Percentiles rank a stretch among this genome's conserved stretches.
phyloP scores from a whole-genome alignment of 2,888 invertebrate species.

The Blomia tropicalis region DNA sequence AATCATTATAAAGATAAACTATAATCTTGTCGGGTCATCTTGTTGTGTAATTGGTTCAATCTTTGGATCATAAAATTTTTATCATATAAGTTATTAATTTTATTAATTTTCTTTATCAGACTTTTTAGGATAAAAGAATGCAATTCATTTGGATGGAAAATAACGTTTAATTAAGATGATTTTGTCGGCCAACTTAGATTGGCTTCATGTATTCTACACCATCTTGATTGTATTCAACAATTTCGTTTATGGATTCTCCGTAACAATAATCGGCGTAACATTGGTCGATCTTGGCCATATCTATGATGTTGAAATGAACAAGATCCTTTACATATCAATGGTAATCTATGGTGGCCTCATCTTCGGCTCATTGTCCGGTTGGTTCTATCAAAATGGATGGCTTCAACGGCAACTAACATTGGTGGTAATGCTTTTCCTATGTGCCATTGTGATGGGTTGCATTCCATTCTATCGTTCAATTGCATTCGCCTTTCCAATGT shows the following conservation, averaged over 20 bases:
- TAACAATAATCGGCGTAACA: not conserved
- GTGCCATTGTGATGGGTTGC: not conserved
- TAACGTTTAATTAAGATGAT: no score
- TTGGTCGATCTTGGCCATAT: not conserved
- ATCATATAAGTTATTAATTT: no score
- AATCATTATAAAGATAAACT: no score
- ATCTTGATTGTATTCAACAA: not conserved
- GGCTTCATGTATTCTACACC: not conserved
- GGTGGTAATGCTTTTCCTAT: not conserved
- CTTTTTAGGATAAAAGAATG: no score
- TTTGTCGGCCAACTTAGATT: not conserved
- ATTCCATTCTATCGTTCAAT: not conserved
- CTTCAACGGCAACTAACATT: not conserved
- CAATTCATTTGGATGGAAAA: no score
- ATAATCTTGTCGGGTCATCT: no score
- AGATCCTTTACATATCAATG: not conserved
- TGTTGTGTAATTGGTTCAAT: no score
- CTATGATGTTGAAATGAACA: not conserved
- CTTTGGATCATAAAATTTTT: no score
- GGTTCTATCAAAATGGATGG: not conserved
- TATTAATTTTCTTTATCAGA: no score
- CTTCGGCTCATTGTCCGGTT: not conserved
- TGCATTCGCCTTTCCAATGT: not conserved
- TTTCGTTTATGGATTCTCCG: not conserved
- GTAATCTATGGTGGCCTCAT: not conserved